phyloP scores from a whole-genome alignment of 2,113 vertebrate species.

The Syngnathus typhle region DNA sequence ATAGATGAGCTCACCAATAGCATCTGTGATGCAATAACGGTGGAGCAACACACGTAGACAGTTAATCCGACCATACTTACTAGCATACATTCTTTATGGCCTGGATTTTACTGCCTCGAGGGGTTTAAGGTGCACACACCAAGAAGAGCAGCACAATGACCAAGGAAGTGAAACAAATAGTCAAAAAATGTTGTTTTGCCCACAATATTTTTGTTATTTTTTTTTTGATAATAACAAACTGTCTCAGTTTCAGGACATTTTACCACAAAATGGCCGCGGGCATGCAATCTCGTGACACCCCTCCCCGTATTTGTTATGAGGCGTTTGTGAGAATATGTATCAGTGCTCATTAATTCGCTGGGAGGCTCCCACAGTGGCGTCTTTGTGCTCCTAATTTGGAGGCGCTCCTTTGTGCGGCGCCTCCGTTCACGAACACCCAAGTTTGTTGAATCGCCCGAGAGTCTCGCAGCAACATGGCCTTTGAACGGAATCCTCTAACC shows the following conservation, averaged over 20 bases:
- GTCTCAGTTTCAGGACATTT: neutral
- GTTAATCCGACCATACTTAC: too few species aligned
- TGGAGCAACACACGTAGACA: too few species aligned
- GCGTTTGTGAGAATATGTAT: conserved; percentile 61
- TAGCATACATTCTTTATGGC: too few species aligned
- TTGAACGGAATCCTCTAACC: conserved; percentile 52
- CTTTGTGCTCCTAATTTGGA: conserved; percentile 71
- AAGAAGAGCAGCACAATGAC: too few species aligned
- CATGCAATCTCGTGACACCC: neutral
- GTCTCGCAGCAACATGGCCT: conserved; percentile 49
- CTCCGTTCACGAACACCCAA: conserved; percentile 55
- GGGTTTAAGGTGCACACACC: too few species aligned
- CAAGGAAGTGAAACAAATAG: too few species aligned
- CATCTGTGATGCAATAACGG: too few species aligned
- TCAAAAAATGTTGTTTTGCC: too few species aligned
- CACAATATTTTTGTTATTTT: too few species aligned
- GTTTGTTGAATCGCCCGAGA: conserved; percentile 46
- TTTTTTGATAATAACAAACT: neutral
- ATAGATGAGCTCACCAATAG: too few species aligned
- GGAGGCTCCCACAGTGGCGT: conserved; percentile 63
- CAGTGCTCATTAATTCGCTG: conserved; percentile 66
- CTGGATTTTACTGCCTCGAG: too few species aligned
- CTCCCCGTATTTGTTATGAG: neutral
- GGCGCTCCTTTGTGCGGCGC: conserved; percentile 64
- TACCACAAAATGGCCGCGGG: neutral